Evolutionary conservation across 2,888 invertebrate genomes (phyloP), one percentile per base, ranked within the genome.

Genomic region (Sylvicola cinctus): DNA sequence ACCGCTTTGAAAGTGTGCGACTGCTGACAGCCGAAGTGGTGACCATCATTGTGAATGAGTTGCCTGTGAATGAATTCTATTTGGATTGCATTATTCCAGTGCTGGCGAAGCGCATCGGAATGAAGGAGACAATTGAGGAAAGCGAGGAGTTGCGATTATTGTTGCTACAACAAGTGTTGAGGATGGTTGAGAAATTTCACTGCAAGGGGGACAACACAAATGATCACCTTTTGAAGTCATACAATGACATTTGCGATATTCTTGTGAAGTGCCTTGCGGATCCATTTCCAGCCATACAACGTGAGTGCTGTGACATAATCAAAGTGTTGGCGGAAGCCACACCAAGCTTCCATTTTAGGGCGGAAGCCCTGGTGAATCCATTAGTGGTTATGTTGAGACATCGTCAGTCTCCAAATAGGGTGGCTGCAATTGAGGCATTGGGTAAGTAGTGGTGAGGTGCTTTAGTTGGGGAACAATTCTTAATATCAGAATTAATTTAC

Each of bases 141-240:
- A 56, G 74, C 3, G 91, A 93, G 58, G 91, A 93, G 63, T 65
- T 90, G 29, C 69, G 90, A 16, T 51, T 84, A 10, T 58, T 70
- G 28, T 61, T 79, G 33, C 54, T 87, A 1, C 50, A 62, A 36
- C 62, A 88, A 30, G 52, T 85, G n/a, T 61, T 64, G 36, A 55
- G 61, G 29, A 65, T 90, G 41, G 57, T 87, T 31, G 51, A 61
- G 4, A 70, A 68, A 42, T 78, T 77, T 46, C 61, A 63, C 44
- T 61, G 63, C 3, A 61, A 65, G 7, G 28, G 14, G 5, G 64
- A 64, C 25, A 61, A 68, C 32, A 52, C 80, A 11, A 60, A 63
- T 36, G 43, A 45, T 34, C 31, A 26, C 2, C 25, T 45, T 14
- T 25, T 42, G 4, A 48, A 51, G 30, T 50, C 46, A 26, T 53